Conservation (phyloP, 2,113 vertebrate genomes). For the Alaudala cheleensis region DNA sequence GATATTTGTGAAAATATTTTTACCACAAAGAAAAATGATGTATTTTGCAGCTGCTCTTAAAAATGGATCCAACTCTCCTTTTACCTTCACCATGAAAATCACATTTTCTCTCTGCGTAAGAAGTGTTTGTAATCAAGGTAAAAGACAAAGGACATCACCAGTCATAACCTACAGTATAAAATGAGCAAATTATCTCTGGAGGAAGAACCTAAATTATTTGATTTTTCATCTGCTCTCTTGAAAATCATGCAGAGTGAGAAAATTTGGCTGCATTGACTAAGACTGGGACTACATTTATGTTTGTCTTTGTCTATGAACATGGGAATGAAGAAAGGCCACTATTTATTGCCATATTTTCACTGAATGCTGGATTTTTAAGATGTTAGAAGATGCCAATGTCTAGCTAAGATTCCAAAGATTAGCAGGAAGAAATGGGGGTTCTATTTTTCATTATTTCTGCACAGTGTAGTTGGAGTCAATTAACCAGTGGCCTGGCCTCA, state of each 20-base stretch:
- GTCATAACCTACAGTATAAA: background rate
- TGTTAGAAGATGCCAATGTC: background rate
- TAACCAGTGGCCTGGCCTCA: background rate
- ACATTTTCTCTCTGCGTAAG: background rate
- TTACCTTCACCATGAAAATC: background rate
- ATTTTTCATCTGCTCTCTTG: background rate
- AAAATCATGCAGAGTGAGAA: background rate
- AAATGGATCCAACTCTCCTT: background rate
- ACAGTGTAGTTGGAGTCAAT: background rate
- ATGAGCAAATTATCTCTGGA: background rate
- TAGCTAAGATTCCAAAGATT: background rate
- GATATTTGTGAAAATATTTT: background rate
- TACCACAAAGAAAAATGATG: background rate
- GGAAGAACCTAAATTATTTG: background rate
- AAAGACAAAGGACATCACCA: background rate
- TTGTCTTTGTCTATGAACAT: background rate
- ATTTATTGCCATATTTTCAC: background rate
- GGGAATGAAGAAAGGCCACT: background rate
- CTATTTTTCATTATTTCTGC: background rate
- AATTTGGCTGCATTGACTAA: background rate
- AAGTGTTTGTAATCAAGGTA: background rate
- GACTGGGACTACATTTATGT: background rate
- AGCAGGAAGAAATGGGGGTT: background rate
- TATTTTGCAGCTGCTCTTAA: background rate
- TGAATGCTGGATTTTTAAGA: background rate